Conservation (phyloP, 1,140 invertebrate genomes). For the Lasioglossum baleicum region DNA sequence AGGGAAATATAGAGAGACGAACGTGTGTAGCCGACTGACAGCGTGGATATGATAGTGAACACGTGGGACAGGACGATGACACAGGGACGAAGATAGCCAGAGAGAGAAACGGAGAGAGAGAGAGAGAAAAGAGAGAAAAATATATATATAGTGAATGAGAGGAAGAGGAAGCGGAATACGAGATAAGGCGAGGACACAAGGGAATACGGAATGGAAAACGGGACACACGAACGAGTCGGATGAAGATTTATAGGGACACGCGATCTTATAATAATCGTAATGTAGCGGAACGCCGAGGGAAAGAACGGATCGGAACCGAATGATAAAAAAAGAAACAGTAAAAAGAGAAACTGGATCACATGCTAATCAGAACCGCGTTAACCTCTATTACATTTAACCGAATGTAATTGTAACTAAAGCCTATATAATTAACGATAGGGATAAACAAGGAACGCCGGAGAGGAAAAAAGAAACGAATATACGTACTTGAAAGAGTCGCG, state of each 20-base stretch:
- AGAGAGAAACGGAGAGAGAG: background rate
- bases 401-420: conserved; percentile 77
- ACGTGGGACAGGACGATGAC: conserved; percentile 43
- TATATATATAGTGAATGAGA: background rate
- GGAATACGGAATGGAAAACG: conserved; percentile 9
- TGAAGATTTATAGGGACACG: conserved; percentile 51
- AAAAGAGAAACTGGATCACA: conserved; percentile 73
- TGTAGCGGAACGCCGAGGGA: conserved; percentile 36
- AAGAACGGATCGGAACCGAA: conserved; percentile 24
- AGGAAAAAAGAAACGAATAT: conserved; percentile 27
- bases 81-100: conserved; percentile 21
- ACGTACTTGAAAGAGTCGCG: conserved; percentile 24
- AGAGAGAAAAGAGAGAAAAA: conserved; percentile 2
- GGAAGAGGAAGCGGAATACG: conserved; percentile 14
- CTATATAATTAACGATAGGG: conserved; percentile 54
- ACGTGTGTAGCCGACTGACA: conserved; percentile 29
- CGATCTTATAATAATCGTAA: conserved; percentile 29
- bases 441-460: background rate
- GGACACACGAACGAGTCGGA: conserved; percentile 49
- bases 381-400: conserved; percentile 80
- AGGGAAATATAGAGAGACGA: conserved; percentile 42
- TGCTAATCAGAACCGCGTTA: conserved; percentile 80
- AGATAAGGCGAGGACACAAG: conserved; percentile 6
- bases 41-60: conserved; percentile 33
- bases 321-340: conserved; percentile 37